Evolutionary conservation across 2,797 vertebrate genomes (phyloP).

Genomic region (Amblyraja radiata): DNA sequence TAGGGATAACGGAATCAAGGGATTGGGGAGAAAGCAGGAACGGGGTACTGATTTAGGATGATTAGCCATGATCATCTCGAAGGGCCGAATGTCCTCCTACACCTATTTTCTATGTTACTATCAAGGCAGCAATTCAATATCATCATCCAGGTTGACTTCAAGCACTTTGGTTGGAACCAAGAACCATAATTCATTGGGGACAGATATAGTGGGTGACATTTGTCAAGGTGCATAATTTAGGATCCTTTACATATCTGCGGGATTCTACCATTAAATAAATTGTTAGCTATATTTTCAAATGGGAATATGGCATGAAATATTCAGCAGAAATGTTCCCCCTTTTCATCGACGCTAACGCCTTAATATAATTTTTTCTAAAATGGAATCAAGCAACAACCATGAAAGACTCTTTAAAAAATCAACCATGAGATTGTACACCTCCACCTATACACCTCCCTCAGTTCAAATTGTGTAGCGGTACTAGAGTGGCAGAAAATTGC

Average conservation of each 20-base stretch:
- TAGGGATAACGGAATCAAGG: too few species aligned
- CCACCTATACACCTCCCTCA: neutral
- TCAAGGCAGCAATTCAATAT: neutral
- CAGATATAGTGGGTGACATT: neutral
- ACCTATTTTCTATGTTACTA: neutral
- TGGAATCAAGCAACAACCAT: neutral
- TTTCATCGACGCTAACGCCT: neutral
- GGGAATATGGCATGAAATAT: neutral
- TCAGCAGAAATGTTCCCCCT: neutral
- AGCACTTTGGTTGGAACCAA: neutral
- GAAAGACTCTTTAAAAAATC: neutral
- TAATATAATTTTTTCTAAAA: neutral
- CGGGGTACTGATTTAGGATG: too few species aligned
- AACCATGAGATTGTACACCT: neutral
- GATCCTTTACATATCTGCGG: too few species aligned
- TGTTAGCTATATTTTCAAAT: neutral
- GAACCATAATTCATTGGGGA: neutral
- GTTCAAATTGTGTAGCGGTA: neutral
- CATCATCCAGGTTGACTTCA: neutral
- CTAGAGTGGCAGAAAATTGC: neutral
- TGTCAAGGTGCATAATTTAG: neutral
- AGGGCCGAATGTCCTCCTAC: too few species aligned
- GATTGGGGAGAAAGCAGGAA: too few species aligned
- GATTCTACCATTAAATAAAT: neutral
- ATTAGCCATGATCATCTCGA: too few species aligned